Conservation (phyloP, 2,797 vertebrate species). For the Ambastaia sidthimunki region DNA sequence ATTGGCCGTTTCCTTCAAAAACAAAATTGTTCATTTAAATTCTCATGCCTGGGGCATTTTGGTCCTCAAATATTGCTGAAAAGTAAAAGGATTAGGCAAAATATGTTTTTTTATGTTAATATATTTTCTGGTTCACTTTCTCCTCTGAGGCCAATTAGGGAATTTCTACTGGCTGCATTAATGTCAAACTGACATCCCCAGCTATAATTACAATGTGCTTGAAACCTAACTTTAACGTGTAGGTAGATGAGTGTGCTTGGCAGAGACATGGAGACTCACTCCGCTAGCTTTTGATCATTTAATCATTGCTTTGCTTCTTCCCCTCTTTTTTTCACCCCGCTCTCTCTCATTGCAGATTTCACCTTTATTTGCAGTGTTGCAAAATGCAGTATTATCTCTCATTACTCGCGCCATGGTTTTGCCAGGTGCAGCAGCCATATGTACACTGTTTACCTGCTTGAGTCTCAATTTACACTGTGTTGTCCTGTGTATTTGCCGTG, state of each 20-base stretch:
- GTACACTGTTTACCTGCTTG: slow-evolving; percentile 90
- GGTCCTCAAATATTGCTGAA: slow-evolving; percentile 99
- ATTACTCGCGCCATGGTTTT: slow-evolving; percentile 89
- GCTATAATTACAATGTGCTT: slow-evolving; percentile 99
- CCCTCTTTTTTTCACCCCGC: slow-evolving; percentile 54
- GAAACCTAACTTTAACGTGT: slow-evolving; percentile 99
- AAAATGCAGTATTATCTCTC: slow-evolving; percentile 95
- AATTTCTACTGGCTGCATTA: slow-evolving; percentile 99
- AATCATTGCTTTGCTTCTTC: slow-evolving; percentile 98
- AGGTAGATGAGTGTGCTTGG: slow-evolving; percentile 97
- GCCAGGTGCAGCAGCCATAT: slow-evolving; percentile 86
- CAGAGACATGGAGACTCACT: slow-evolving; percentile 98
- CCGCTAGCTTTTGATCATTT: slow-evolving; percentile 99
- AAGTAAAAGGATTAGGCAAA: slow-evolving; percentile 99
- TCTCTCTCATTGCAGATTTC: slow-evolving; percentile 90
- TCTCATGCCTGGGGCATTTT: slow-evolving; percentile 99
- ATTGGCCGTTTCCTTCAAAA: slow-evolving; percentile 99
- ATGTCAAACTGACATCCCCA: slow-evolving; percentile 99
- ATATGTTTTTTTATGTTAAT: slow-evolving; percentile 99
- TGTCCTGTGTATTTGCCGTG: slow-evolving; percentile 80
- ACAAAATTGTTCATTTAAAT: slow-evolving; percentile 99
- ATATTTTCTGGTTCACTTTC: slow-evolving; percentile 99
- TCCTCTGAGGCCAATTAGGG: slow-evolving; percentile 99
- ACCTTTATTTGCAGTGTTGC: slow-evolving; percentile 96
- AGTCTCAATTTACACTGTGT: slow-evolving; percentile 86